Conservation (phyloP, 2,888 invertebrate species). For the Argyresthia albistria region DNA sequence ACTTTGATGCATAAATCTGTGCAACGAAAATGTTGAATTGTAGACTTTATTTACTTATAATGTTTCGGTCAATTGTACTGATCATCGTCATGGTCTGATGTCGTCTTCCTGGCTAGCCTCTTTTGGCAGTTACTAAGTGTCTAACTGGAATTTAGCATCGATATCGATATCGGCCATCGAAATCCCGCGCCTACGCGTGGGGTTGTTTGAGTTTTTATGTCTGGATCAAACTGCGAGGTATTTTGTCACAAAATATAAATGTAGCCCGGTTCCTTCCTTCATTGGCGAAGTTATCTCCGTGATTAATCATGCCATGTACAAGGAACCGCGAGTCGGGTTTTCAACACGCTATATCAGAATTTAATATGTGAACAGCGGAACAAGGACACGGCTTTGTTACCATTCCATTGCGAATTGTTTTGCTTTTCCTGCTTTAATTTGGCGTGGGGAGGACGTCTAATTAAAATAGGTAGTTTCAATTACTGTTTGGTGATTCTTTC, state of each 20-base stretch:
- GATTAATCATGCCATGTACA: conserved; percentile 55
- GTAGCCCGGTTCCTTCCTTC: conserved; percentile 68
- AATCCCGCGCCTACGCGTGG: conserved; percentile 9
- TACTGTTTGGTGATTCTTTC: background rate
- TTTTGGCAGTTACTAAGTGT: background rate
- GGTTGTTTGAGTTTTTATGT: conserved; percentile 65
- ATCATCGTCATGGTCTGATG: too few species aligned
- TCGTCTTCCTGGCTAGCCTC: too few species aligned
- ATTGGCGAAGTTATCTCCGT: conserved; percentile 64
- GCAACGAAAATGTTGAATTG: too few species aligned
- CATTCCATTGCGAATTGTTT: conserved; percentile 1
- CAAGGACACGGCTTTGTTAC: background rate
- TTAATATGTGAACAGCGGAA: conserved; percentile 7
- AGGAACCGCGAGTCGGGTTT: conserved; percentile 27
- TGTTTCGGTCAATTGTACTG: too few species aligned
- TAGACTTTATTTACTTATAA: too few species aligned
- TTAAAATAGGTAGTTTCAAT: background rate
- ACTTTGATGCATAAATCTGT: too few species aligned
- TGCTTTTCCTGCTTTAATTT: background rate
- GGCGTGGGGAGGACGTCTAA: background rate
- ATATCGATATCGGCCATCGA: too few species aligned
- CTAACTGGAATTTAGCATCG: background rate
- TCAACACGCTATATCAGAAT: conserved; percentile 31
- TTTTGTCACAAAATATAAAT: conserved; percentile 73
- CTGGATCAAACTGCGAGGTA: conserved; percentile 68